Base-by-base conservation (phyloP, 2,888 invertebrate species). In the Herminia tarsipennalis region DNA sequence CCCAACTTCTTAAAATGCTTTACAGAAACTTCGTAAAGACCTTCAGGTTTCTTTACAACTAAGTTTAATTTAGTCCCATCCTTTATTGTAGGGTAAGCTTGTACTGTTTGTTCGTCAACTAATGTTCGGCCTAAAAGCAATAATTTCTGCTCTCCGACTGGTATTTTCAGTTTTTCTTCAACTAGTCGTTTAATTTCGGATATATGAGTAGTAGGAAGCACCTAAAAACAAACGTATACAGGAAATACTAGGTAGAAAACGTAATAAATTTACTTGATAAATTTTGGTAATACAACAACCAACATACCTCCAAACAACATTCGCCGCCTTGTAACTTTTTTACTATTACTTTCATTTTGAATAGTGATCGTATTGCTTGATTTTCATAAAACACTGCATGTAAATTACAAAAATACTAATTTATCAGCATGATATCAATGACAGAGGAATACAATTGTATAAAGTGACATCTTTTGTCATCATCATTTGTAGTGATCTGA, bases 31-130 rank as follows among this genome's bases (percentile, higher is more conserved):
- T 93, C 93, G 49, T 92, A 91, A 0, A 96, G 79, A 0, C 93
- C 85, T 39, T 94, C 94, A 4, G 93, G 93, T 65, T 95, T 95
- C 71, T 94, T 95, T 2, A 95, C 93, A 16, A 96, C 90, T 47
- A 96, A 83, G 73, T 95, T 95, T 29, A 96, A 73, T 79, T 95
- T 96, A 9, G 94, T 93, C 1, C 96, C 96, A 51, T 96, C 95
- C 78, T 94, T 95, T 21, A 96, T 94, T 56, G 93, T 92, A 3
- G 94, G 93, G 77, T 96, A 96, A 29, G 93, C 94, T 27, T 93
- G 91, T 30, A 96, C 83, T 4, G 92, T 92, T 70, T 95, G 94
- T 33, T 95, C 95, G 71, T 96, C 96, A 70, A 93, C 87, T 38
- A 96, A 83, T 1, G 95, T 93, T 65, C 95, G 93, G 1, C 96